Conservation (phyloP, 2,888 invertebrate species). For the Nezara viridula region DNA sequence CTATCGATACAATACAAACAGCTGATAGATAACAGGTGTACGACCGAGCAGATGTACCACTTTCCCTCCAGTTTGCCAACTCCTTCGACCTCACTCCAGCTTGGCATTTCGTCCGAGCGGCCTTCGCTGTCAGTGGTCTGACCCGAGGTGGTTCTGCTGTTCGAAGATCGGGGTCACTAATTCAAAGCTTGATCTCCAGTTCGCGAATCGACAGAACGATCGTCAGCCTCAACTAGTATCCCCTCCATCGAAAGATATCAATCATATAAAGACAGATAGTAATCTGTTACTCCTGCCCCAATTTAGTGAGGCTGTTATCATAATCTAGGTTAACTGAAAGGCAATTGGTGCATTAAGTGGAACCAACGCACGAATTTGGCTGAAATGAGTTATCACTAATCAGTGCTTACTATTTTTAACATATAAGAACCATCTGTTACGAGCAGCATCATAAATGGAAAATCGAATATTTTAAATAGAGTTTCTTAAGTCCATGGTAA, state of each 20-base stretch:
- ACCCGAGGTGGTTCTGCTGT: neutral
- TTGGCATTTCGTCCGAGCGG: neutral
- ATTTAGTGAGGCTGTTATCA: too few species aligned
- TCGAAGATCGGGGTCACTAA: neutral
- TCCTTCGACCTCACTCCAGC: neutral
- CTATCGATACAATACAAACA: too few species aligned
- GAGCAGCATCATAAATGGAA: too few species aligned
- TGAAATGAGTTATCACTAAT: too few species aligned
- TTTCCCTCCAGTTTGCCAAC: slow-evolving; percentile 1
- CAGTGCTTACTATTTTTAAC: too few species aligned
- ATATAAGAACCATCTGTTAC: too few species aligned
- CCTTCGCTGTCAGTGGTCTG: neutral
- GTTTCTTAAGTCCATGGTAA: too few species aligned
- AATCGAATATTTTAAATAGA: too few species aligned
- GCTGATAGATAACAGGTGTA: neutral
- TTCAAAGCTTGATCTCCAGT: neutral
- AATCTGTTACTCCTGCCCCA: too few species aligned
- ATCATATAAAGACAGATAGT: neutral
- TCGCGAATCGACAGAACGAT: neutral
- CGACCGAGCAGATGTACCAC: neutral
- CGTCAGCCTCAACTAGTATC: neutral
- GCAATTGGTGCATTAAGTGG: too few species aligned
- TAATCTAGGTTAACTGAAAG: too few species aligned
- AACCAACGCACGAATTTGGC: too few species aligned
- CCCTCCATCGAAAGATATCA: neutral